Conservation (phyloP, 2,113 vertebrate species). For the Riparia riparia region DNA sequence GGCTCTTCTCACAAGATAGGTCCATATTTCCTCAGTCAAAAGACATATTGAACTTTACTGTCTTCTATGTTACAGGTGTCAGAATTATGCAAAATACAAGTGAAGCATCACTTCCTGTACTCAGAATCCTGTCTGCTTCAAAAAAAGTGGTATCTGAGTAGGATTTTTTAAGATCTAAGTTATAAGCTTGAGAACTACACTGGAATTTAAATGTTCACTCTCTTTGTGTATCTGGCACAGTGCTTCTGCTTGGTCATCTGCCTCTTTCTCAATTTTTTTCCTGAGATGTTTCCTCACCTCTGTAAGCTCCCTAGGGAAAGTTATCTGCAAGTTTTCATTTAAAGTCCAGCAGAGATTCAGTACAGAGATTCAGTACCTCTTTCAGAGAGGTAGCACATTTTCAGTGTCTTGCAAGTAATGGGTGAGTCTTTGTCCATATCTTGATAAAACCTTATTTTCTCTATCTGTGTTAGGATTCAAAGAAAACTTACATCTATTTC, state of each 20-base stretch:
- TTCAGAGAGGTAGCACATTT: background rate
- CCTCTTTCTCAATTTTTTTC: background rate
- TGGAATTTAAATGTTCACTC: background rate
- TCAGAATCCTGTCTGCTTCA: background rate
- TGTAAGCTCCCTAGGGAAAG: background rate
- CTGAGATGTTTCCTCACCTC: background rate
- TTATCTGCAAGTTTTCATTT: background rate
- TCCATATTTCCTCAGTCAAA: background rate
- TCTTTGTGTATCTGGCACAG: background rate
- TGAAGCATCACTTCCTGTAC: background rate
- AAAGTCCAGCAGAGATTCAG: background rate
- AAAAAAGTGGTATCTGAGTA: background rate
- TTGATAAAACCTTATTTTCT: background rate
- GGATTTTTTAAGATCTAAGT: background rate
- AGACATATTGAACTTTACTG: background rate
- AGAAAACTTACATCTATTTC: background rate
- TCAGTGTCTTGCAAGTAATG: background rate
- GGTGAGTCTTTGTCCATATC: background rate
- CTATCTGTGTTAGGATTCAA: background rate
- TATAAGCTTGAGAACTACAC: background rate
- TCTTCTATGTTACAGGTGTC: background rate
- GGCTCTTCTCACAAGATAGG: background rate
- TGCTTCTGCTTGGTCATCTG: background rate
- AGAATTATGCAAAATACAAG: background rate
- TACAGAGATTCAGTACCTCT: background rate